Conservation (phyloP, 2,888 invertebrate species). For the Carterocephalus palaemon region DNA sequence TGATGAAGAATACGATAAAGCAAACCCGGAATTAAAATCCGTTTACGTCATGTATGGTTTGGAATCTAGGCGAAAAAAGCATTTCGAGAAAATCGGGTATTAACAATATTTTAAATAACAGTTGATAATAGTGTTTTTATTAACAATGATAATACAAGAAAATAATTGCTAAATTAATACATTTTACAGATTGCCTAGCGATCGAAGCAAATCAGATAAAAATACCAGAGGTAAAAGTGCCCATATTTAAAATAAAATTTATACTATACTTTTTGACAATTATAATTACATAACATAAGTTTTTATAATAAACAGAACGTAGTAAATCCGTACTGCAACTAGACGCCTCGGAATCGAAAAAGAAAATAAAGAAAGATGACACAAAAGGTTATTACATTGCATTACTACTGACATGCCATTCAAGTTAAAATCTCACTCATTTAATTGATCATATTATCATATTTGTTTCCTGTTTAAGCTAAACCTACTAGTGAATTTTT, state of each 20-base stretch:
- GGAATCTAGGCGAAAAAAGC: conserved; percentile 51
- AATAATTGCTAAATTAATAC: no score
- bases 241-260: no score
- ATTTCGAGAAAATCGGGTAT: conserved; percentile 40
- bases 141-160: no score
- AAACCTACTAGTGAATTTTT: conserved; percentile 54
- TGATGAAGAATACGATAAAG: conserved; percentile 53
- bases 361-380: conserved; percentile 62
- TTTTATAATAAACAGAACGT: conserved; percentile 35
- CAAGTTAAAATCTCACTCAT: conserved; percentile 13
- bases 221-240: conserved; percentile 27
- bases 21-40: conserved; percentile 51
- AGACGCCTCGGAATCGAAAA: conserved; percentile 50
- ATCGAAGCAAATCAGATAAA: conserved; percentile 18
- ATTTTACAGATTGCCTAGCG: conserved; percentile 13
- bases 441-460: conserved; percentile 10
- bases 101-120: conserved; percentile 1
- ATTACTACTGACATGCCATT: conserved; percentile 1
- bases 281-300: background rate
- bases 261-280: no score
- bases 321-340: conserved; percentile 44
- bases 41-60: conserved; percentile 58
- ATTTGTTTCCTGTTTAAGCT: conserved; percentile 36
- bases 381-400: conserved; percentile 46
- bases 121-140: background rate